Base-by-base conservation (phyloP, 2,888 invertebrate genomes). In the Rhingia rostrata region DNA sequence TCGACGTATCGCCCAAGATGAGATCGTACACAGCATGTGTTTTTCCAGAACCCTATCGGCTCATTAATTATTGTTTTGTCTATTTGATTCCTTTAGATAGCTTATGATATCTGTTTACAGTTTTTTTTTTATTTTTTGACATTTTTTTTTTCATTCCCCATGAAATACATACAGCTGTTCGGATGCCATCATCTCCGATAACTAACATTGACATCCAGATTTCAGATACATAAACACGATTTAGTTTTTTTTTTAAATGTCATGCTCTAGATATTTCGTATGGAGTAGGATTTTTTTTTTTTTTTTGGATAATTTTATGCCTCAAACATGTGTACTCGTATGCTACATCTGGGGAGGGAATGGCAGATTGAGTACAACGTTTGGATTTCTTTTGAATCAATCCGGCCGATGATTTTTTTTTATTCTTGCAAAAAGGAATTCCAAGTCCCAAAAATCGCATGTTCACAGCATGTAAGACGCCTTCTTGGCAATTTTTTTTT, bases 51-150 rank as follows among this genome's bases (percentile, higher is more conserved):
- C 56, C 45, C 63, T 63, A 69, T 41, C 69, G 63, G 69, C 73
- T 79, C 84, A 70, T 84, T 84, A 84, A 84, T 84, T 84, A 84
- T 75, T 61, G 32, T 63, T 69, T 81, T 74, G 67, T 74, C 67
- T 69, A 81, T 64, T 66, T 69, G 74, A 79, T 70, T 74, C 79
- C 79, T 75, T 84, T 41, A 60, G 69, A 80, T 79, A 51, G 73
- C 64, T 60, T 45, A 45, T 22, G 61, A 79, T 73, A 84, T 80
- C 74, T 79, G 64, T 74, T 79, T 79, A 80, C 79, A 69, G 51
- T 66, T 37, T 39, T 6, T 56, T 49, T 58, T 37, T 35, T 54
- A 61, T 61, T 39, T 39, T 41, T 6, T 41, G 4, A 41, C 49
- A 30, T 49, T 7, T 22, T 14, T 54, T 39, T 61, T 49, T 58